Evolutionary conservation across 2,113 vertebrate genomes (phyloP).

Genomic region (Zosterops lateralis): DNA sequence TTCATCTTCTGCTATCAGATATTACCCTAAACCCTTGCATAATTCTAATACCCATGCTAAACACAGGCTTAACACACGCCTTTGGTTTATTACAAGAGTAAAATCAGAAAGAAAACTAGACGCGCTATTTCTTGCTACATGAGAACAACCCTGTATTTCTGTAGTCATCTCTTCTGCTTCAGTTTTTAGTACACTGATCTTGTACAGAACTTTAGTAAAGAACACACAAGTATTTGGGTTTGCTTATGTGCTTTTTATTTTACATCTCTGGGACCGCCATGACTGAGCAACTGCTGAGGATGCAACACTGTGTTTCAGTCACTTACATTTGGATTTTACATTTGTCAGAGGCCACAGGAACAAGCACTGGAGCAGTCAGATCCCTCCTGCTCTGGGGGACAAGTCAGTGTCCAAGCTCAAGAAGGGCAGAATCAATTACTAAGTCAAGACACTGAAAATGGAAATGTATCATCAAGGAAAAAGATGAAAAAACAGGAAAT

Average conservation of each 20-base stretch:
- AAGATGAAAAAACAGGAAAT: neutral
- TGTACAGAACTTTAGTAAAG: constrained; percentile 50
- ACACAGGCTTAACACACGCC: neutral
- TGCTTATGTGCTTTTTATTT: neutral
- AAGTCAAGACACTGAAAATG: neutral
- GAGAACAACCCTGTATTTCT: neutral
- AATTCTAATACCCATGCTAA: neutral
- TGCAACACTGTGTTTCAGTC: neutral
- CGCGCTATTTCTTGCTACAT: neutral
- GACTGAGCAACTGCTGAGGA: neutral
- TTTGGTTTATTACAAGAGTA: neutral
- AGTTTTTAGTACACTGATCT: neutral
- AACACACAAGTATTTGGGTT: neutral
- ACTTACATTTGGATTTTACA: neutral
- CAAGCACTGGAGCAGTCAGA: neutral
- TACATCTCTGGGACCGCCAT: neutral
- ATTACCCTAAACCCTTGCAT: neutral
- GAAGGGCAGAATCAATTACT: neutral
- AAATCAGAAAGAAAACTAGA: neutral
- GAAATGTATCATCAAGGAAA: neutral
- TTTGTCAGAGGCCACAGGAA: neutral
- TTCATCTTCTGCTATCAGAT: neutral
- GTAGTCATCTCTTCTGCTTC: neutral
- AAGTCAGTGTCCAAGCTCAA: neutral
- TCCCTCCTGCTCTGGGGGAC: neutral